Base-by-base conservation (phyloP, 2,797 vertebrate genomes). In the Euphonia xanthogaster region DNA sequence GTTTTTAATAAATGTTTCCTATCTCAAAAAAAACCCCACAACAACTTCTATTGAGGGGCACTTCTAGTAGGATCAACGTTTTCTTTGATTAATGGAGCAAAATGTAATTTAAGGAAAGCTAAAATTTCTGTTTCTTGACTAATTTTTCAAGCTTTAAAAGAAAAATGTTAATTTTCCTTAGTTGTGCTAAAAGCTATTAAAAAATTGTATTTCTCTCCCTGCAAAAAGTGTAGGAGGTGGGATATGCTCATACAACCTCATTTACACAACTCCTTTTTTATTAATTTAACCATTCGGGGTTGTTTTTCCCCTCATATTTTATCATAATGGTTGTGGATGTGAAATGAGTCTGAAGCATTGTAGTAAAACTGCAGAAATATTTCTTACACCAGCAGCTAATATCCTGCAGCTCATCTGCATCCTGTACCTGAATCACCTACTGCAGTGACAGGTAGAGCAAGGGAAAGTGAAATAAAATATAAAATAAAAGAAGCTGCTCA, bases 21-120 rank as follows among this genome's bases (percentile, higher is more conserved):
- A 35, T 24, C 57, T 62, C 7, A 81, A 54, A 58, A 76, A 61
- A 42, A 16, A 14, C 2, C 10, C 2, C 2, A 5, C 7, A 20
- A 37, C 1, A 42, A 14, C 5, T 61, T 65, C 70, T 1, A 8
- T 3, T 15, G 33, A 2, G 7, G 3, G 3, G 1, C 1, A 13
- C 5, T 30, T 70, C 14, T 70, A 39, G 28, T 63, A 63, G n/a
- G 5, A 45, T 53, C 30, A 14, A 9, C 33, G 3, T 33, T 89
- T 23, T 57, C 1, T 50, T 75, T 71, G 40, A 33, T 42, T 78
- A 54, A 35, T 68, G 21, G 2, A 75, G 30, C 5, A 63, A 53
- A 55, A 11, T 42, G 1, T 20, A 2, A 67, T 54, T 74, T 12
- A 77, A 66, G 7, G 9, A 67, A 85, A 74, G 30, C 2, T 42